phyloP scores from a whole-genome alignment of 37 sponge, comb jelly and placozoan genomes.

The Cliona cf. orientalis region DNA sequence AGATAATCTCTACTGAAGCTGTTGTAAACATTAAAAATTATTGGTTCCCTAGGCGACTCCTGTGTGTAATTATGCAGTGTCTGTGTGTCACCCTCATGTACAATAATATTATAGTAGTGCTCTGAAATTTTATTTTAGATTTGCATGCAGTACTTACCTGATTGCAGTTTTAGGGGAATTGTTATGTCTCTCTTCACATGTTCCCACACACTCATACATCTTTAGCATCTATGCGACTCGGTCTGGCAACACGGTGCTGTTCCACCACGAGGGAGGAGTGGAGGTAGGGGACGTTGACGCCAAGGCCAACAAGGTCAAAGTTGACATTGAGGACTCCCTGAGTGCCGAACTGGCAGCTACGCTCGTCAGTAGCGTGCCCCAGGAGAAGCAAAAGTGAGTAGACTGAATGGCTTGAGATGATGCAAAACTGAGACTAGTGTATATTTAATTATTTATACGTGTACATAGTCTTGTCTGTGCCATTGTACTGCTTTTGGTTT shows the following conservation, averaged over 20 bases:
- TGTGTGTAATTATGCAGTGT: too few relatives aligned
- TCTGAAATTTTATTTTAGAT: neutral
- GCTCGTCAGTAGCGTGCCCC: conserved; percentile 36
- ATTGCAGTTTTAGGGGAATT: neutral
- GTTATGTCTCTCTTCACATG: neutral
- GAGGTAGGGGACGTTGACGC: conserved; percentile 94
- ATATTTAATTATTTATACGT: neutral
- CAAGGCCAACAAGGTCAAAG: conserved; percentile 68
- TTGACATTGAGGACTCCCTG: conserved; percentile 52
- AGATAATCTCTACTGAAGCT: too few relatives aligned
- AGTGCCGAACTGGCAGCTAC: conserved; percentile 51
- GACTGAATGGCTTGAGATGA: neutral
- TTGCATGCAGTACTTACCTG: neutral
- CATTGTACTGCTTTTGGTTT: too few relatives aligned
- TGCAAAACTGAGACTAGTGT: neutral
- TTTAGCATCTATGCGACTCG: conserved; percentile 82
- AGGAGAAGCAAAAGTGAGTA: conserved; percentile 55
- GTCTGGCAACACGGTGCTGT: conserved; percentile 84
- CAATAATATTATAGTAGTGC: too few relatives aligned
- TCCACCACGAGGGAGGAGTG: conserved; percentile 94
- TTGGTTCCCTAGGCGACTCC: too few relatives aligned
- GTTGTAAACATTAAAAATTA: too few relatives aligned
- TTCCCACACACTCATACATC: neutral
- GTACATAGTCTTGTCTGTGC: too few relatives aligned
- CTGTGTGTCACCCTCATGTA: too few relatives aligned